These are phyloP conservation scores for Hestina assimilis DNA, from an alignment of 1,140 invertebrate genomes.

Conservation along the genomic window DNA sequence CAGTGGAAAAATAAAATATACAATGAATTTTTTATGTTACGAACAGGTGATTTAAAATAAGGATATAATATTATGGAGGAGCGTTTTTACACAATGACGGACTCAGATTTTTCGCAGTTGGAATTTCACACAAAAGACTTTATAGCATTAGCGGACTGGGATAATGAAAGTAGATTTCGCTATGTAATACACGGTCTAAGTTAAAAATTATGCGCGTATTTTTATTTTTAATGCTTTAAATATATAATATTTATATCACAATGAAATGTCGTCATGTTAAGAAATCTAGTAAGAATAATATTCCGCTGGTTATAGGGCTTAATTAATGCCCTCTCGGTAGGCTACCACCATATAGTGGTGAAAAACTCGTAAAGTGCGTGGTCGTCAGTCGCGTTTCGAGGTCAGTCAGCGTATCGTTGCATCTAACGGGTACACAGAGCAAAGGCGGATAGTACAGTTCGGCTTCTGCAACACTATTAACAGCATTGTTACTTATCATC, in stretches of 20 bases:
- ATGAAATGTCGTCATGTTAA: background rate
- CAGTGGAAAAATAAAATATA: background rate
- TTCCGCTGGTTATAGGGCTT: no score
- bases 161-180: constrained; percentile 52
- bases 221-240: background rate
- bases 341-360: no score
- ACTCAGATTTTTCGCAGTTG: constrained; percentile 44
- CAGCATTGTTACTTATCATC: no score
- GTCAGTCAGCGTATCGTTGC: no score
- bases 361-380: no score
- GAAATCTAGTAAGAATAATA: no score
- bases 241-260: background rate
- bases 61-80: background rate
- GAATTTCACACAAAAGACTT: constrained; percentile 49
- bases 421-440: no score
- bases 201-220: constrained; percentile 15
- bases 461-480: no score
- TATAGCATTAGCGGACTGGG: constrained; percentile 49
- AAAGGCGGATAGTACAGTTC: no score
- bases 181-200: constrained; percentile 33
- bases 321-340: no score
- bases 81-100: constrained; percentile 23
- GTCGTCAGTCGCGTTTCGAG: no score
- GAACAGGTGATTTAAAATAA: constrained; percentile 18
- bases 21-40: background rate